Conservation (phyloP, 2,113 vertebrate genomes). For the Salvelinus alpinus region DNA sequence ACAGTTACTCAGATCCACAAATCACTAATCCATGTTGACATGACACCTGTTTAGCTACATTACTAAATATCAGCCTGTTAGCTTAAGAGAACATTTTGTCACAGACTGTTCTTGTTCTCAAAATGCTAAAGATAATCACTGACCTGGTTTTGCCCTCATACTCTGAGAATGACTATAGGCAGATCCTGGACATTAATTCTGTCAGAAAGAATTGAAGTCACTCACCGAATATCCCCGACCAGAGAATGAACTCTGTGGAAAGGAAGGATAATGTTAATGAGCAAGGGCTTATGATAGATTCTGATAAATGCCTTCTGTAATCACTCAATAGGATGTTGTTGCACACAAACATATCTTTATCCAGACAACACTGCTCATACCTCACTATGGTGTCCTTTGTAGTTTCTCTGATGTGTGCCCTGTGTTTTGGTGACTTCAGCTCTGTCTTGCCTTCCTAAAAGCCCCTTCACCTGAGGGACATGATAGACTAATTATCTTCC, state of each 20-base stretch:
- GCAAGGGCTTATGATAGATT: no score
- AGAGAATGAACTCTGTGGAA: conserved; percentile 37
- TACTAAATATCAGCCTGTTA: background rate
- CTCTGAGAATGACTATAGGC: background rate
- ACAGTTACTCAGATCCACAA: background rate
- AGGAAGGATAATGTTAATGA: background rate
- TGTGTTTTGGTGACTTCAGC: background rate
- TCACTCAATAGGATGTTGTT: background rate
- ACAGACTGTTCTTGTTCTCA: background rate
- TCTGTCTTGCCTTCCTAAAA: background rate
- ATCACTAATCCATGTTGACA: background rate
- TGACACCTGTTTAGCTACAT: background rate
- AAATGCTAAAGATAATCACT: background rate
- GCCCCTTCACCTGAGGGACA: background rate
- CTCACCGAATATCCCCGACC: conserved; percentile 38
- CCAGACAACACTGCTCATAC: background rate
- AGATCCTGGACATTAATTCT: background rate
- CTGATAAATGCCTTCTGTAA: background rate
- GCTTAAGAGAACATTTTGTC: no score
- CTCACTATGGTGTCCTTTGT: background rate
- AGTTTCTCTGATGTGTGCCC: background rate
- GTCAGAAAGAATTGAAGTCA: background rate
- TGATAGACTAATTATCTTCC: background rate
- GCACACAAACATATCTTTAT: background rate
- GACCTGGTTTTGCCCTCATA: background rate